A percentile compares a stretch with the other conserved stretches of the same genome.
Conservation (phyloP, 2,113 vertebrate genomes). For the Ammodramus savannarum region DNA sequence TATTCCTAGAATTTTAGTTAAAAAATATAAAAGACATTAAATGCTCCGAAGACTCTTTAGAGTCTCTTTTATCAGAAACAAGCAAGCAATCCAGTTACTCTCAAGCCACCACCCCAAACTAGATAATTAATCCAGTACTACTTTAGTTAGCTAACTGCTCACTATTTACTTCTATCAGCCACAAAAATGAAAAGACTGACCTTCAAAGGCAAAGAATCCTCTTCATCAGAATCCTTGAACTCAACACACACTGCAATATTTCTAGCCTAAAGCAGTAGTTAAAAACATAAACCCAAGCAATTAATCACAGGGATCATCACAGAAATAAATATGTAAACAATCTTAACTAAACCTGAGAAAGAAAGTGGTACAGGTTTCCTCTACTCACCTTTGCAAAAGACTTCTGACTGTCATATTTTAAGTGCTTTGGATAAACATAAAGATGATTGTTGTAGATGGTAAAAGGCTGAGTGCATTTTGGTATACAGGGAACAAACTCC, state of each 20-base stretch:
- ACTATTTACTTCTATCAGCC: background rate
- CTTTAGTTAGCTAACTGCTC: background rate
- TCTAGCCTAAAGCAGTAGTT: constrained; percentile 80
- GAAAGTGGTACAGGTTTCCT: background rate
- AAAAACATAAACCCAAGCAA: background rate
- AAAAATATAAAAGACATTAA: background rate
- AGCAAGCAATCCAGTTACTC: background rate
- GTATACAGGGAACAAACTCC: constrained; percentile 94
- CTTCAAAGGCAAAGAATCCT: constrained; percentile 90
- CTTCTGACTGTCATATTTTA: constrained; percentile 97
- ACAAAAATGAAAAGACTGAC: constrained; percentile 64
- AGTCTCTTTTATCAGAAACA: background rate
- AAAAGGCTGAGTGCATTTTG: constrained; percentile 93
- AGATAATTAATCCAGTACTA: background rate
- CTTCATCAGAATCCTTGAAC: constrained; percentile 96
- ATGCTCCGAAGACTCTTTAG: background rate
- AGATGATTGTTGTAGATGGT: constrained; percentile 97
- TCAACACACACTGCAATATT: constrained; percentile 96
- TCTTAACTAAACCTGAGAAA: background rate
- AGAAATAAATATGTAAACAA: background rate
- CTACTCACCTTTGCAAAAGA: constrained; percentile 90
- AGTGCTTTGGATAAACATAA: constrained; percentile 91
- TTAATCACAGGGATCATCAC: background rate
- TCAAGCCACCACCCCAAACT: background rate
- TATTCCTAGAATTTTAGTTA: background rate